Evolutionary conservation across 1,140 invertebrate genomes (phyloP).

Genomic region (Battus philenor): DNA sequence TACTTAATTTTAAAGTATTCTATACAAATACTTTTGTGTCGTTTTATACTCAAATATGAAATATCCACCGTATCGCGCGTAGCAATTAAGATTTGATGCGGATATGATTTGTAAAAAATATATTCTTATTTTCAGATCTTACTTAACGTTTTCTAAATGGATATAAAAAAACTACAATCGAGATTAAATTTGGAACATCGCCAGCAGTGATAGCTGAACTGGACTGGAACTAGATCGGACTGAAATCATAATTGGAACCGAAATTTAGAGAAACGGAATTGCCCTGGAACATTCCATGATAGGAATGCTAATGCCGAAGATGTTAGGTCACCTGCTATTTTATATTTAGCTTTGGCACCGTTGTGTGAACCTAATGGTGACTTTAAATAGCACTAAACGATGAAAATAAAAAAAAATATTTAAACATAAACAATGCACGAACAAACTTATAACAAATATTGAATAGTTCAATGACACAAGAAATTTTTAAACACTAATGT

Average conservation of each 20-base stretch:
- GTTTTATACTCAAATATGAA: too few relatives aligned
- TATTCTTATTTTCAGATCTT: too few relatives aligned
- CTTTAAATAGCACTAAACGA: background rate
- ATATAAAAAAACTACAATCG: slow-evolving; percentile 10
- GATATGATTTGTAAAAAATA: too few relatives aligned
- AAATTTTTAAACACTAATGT: too few relatives aligned
- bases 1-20: too few relatives aligned
- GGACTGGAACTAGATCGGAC: slow-evolving; percentile 6
- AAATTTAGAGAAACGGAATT: slow-evolving; percentile 11
- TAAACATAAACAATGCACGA: too few relatives aligned
- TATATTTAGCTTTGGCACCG: background rate
- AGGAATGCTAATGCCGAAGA: background rate
- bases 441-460: too few relatives aligned
- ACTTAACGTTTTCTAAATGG: slow-evolving; percentile 1
- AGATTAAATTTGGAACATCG: slow-evolving; percentile 13
- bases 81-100: too few relatives aligned
- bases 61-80: too few relatives aligned
- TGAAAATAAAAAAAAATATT: too few relatives aligned
- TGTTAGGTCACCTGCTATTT: background rate
- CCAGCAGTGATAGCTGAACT: slow-evolving; percentile 9
- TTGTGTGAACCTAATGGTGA: background rate
- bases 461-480: too few relatives aligned
- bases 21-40: too few relatives aligned
- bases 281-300: background rate
- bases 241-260: slow-evolving; percentile 9